These are phyloP conservation scores for Trachops cirrhosus DNA, from an alignment of 2,797 vertebrate genomes.

Conservation along the genomic window DNA sequence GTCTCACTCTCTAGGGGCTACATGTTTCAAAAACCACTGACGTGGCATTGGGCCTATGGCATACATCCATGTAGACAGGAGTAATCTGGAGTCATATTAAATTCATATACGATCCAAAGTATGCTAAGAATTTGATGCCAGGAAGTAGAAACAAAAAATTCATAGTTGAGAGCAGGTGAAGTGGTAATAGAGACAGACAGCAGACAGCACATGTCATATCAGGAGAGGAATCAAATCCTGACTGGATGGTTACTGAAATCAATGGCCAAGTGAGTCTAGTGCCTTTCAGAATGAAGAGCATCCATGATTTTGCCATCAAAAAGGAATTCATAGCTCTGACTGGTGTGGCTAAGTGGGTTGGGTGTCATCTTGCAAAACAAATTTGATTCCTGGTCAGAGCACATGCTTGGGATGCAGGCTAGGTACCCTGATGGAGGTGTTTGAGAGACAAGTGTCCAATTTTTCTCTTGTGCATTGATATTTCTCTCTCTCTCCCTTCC, in stretches of 20 bases:
- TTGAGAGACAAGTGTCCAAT: neutral
- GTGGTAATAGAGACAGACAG: neutral
- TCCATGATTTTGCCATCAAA: neutral
- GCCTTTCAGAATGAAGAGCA: neutral
- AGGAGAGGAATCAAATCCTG: neutral
- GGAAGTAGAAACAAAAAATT: neutral
- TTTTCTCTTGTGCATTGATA: neutral
- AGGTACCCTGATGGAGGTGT: neutral
- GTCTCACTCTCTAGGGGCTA: neutral
- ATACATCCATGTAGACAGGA: neutral
- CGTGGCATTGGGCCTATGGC: no score
- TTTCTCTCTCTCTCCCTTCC: neutral
- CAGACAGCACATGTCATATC: neutral
- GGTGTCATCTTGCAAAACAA: neutral
- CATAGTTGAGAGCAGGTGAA: neutral
- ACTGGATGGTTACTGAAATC: neutral
- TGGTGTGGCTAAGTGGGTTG: neutral
- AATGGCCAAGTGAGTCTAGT: neutral
- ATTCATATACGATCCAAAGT: neutral
- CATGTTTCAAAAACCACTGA: neutral
- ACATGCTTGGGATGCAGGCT: no score
- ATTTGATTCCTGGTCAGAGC: neutral
- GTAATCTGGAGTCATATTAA: neutral
- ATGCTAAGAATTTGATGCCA: neutral
- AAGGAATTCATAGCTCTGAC: neutral